phyloP scores from a whole-genome alignment of 2,888 invertebrate species.

The Iselma pallidipennis region DNA sequence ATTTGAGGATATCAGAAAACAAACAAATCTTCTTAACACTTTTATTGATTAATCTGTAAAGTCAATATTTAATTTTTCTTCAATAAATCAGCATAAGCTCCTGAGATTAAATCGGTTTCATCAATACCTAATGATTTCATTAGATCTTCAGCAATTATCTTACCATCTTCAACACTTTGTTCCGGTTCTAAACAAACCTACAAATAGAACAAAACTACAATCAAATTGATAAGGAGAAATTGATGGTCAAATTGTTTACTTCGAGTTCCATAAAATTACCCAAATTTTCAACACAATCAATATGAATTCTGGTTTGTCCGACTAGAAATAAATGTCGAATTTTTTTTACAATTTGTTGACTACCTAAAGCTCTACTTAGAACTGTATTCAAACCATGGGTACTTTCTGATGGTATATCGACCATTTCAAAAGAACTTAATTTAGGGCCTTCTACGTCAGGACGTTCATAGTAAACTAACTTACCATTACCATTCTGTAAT shows the following conservation, averaged over 20 bases:
- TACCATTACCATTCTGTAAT: slow-evolving; percentile 60
- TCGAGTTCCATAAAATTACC: slow-evolving; percentile 87
- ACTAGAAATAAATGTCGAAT: slow-evolving; percentile 75
- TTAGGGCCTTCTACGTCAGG: slow-evolving; percentile 82
- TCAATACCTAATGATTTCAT: slow-evolving; percentile 68
- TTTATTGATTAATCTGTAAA: too few species aligned
- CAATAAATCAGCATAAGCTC: slow-evolving; percentile 78
- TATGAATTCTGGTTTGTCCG: slow-evolving; percentile 83
- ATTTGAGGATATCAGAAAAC: too few species aligned
- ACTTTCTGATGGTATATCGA: slow-evolving; percentile 59
- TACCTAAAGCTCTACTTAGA: slow-evolving; percentile 68
- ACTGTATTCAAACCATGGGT: slow-evolving; percentile 58
- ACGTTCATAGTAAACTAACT: slow-evolving; percentile 81
- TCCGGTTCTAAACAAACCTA: slow-evolving; percentile 69
- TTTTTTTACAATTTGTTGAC: slow-evolving; percentile 76
- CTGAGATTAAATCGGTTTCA: slow-evolving; percentile 67
- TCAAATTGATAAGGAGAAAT: not conserved
- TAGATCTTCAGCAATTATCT: slow-evolving; percentile 69
- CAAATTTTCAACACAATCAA: slow-evolving; percentile 80
- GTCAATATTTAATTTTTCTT: slow-evolving; percentile 32
- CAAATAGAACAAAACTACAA: slow-evolving; percentile 27
- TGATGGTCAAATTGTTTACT: slow-evolving; percentile 59
- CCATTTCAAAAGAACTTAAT: slow-evolving; percentile 70
- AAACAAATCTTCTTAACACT: too few species aligned
- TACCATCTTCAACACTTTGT: slow-evolving; percentile 70